A percentile compares a stretch with the other conserved stretches of the same genome.
Conservation (phyloP, 2,797 vertebrate species). For the Pteronotus mesoamericanus region DNA sequence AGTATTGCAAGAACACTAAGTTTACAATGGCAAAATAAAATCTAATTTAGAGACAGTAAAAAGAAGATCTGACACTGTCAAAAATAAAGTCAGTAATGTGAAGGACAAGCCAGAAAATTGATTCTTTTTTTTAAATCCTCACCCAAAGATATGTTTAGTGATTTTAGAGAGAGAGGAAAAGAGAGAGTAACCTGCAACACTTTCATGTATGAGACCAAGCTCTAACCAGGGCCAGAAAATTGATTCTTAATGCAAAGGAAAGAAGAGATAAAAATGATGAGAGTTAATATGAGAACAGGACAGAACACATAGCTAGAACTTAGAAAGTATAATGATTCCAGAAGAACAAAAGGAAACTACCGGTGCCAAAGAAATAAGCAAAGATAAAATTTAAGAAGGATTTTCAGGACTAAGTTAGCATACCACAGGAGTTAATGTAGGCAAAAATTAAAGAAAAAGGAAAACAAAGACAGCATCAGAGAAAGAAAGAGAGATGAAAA, state of each 20-base stretch:
- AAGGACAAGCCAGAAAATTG: neutral
- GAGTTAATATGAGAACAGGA: neutral
- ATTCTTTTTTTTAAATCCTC: neutral
- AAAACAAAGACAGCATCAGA: neutral
- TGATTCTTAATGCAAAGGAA: neutral
- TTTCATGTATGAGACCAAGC: neutral
- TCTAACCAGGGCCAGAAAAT: neutral
- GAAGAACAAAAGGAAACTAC: neutral
- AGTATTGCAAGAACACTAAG: neutral
- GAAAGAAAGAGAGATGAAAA: neutral
- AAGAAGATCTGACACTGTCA: neutral
- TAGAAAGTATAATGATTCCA: neutral
- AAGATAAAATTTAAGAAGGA: neutral
- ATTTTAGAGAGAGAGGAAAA: neutral
- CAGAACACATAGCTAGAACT: neutral
- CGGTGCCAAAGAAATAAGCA: neutral
- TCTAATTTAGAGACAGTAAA: neutral
- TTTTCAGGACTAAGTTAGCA: neutral
- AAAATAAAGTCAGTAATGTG: slow-evolving; percentile 28
- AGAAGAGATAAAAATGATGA: neutral
- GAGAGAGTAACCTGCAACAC: neutral
- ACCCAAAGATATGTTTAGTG: neutral
- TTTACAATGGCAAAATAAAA: neutral
- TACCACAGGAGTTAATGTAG: neutral
- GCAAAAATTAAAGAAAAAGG: neutral